These are phyloP conservation scores for Astyanax mexicanus DNA, from an alignment of 2,797 vertebrate genomes.

Conservation along the genomic window DNA sequence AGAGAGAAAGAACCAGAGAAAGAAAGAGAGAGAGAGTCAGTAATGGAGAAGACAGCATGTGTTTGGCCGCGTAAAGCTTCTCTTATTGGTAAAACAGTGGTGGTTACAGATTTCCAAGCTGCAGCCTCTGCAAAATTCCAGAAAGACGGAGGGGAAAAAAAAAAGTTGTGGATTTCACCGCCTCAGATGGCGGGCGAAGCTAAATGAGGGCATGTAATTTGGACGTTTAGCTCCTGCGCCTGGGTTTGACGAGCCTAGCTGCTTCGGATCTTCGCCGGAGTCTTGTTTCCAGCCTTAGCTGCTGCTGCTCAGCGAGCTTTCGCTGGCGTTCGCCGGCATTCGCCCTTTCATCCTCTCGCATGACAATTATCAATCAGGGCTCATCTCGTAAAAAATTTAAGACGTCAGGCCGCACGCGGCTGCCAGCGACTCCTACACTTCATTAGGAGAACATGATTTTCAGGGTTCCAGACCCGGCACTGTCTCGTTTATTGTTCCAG, in stretches of 20 bases:
- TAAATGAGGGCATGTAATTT: constrained; percentile 83
- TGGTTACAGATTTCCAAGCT: background rate
- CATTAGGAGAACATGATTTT: constrained; percentile 5
- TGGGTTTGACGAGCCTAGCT: background rate
- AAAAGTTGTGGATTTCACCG: constrained; percentile 31
- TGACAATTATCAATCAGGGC: constrained; percentile 18
- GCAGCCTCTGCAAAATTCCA: constrained; percentile 37
- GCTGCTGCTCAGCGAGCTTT: no score
- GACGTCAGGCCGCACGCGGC: background rate
- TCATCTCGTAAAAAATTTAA: constrained; percentile 9
- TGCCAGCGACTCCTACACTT: background rate
- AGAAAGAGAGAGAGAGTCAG: background rate
- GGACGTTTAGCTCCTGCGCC: constrained; percentile 79
- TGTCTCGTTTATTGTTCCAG: constrained; percentile 5
- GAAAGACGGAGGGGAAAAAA: background rate
- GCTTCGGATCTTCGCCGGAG: background rate
- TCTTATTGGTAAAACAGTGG: background rate
- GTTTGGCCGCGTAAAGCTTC: constrained; percentile 5
- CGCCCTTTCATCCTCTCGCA: constrained; percentile 9
- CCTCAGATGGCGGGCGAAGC: constrained; percentile 76
- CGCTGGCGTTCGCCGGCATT: background rate
- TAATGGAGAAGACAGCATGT: background rate
- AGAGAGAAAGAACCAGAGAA: background rate
- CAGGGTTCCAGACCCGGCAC: background rate
- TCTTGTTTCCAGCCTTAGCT: background rate